Conservation (phyloP, 92 coral and sea anemone genomes). For the Zoanthus solanderi region DNA sequence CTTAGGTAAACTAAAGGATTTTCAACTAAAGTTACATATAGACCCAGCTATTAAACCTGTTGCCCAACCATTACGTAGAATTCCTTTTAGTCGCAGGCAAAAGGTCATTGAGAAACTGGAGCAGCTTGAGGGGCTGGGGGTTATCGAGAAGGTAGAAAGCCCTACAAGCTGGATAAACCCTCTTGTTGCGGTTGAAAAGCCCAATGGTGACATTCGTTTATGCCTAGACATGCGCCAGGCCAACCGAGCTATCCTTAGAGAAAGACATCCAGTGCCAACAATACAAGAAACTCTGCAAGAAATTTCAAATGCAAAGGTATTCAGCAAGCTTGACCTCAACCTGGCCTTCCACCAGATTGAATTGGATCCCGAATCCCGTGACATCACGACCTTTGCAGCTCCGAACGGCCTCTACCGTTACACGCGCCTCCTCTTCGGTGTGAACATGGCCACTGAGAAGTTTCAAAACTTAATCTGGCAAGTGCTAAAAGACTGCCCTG, state of each 20-base stretch:
- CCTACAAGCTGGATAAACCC: constrained; percentile 63
- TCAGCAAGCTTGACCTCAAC: constrained; percentile 64
- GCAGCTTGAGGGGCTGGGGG: constrained; percentile 56
- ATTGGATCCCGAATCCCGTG: constrained; percentile 69
- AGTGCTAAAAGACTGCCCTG: constrained; percentile 53
- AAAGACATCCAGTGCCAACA: constrained; percentile 69
- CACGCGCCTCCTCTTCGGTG: constrained; percentile 44
- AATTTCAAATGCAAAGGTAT: constrained; percentile 68
- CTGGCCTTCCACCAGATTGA: constrained; percentile 73
- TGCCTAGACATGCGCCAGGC: constrained; percentile 76
- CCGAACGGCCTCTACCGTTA: constrained; percentile 37
- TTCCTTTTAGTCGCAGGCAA: constrained; percentile 54
- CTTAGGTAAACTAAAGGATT: constrained; percentile 54
- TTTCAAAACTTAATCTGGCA: constrained; percentile 50
- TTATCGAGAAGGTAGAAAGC: constrained; percentile 19
- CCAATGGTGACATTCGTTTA: constrained; percentile 57
- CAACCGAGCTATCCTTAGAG: constrained; percentile 62
- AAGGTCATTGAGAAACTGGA: constrained; percentile 57
- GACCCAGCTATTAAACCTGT: constrained; percentile 36
- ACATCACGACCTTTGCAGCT: constrained; percentile 75
- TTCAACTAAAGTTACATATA: constrained; percentile 51
- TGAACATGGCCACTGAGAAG: constrained; percentile 46
- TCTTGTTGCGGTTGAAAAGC: constrained; percentile 63
- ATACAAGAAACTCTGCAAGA: constrained; percentile 71
- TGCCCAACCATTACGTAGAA: constrained; percentile 36